These are phyloP conservation scores for Nothocercus nigrocapillus DNA, from an alignment of 2,113 vertebrate species.

Conservation along the genomic window DNA sequence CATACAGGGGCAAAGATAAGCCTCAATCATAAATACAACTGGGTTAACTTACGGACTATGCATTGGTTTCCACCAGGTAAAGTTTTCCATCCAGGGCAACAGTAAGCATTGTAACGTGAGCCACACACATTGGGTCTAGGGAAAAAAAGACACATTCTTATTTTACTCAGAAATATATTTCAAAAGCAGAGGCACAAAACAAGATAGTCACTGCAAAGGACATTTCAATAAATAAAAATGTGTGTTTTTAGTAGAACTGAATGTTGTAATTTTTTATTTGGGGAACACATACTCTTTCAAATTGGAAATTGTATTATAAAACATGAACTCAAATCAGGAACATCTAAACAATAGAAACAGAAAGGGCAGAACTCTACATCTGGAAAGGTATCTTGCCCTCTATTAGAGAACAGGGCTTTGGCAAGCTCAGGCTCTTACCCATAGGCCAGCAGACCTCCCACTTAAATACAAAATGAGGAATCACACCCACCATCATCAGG, in stretches of 20 bases:
- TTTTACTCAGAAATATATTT: neutral
- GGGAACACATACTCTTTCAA: neutral
- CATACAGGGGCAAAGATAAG: neutral
- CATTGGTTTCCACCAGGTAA: slow-evolving; percentile 98
- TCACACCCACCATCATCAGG: neutral
- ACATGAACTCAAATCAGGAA: neutral
- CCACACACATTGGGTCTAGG: slow-evolving; percentile 96
- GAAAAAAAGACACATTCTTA: neutral
- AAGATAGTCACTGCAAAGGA: neutral
- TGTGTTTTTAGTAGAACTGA: neutral
- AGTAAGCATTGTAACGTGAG: slow-evolving; percentile 93
- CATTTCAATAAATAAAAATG: slow-evolving; percentile 3
- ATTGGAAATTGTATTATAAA: neutral
- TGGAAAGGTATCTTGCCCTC: neutral
- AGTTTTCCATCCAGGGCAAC: slow-evolving; percentile 99
- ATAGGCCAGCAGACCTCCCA: neutral
- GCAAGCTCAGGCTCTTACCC: neutral
- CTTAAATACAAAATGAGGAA: neutral
- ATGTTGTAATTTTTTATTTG: neutral
- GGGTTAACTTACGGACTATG: slow-evolving; percentile 94
- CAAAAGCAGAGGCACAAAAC: neutral
- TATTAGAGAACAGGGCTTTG: neutral
- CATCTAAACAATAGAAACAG: neutral
- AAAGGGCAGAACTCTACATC: neutral
- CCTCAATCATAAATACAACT: neutral